phyloP scores from a whole-genome alignment of 2,888 invertebrate genomes.

The Standfussiana lucernea region DNA sequence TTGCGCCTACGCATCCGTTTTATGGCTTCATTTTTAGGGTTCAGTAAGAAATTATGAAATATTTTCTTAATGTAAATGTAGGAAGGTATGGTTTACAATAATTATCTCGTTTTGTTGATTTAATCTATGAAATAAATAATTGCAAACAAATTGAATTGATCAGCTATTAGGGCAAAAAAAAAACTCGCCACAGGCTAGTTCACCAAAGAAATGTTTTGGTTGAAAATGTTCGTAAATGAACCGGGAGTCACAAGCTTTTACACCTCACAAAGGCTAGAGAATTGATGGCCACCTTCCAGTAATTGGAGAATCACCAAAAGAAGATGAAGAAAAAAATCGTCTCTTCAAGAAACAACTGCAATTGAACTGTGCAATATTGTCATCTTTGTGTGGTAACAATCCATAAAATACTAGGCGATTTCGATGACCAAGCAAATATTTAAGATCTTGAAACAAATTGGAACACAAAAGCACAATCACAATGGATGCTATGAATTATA shows the following conservation, averaged over 20 bases:
- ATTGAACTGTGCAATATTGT: neutral
- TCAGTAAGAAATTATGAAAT: slow-evolving; percentile 21
- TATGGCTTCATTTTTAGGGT: slow-evolving; percentile 64
- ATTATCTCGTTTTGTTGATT: neutral
- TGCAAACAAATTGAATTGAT: neutral
- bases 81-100: neutral
- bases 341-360: neutral
- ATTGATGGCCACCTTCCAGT: neutral
- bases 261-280: neutral
- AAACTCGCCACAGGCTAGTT: neutral
- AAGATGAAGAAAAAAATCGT: neutral
- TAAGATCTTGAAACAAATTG: neutral
- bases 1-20: slow-evolving; percentile 75
- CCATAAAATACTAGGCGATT: neutral
- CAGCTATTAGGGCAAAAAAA: neutral
- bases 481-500: slow-evolving; percentile 11
- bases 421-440: neutral
- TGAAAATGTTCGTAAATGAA: neutral
- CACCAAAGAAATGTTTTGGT: neutral
- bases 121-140: neutral
- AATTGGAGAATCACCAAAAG: neutral
- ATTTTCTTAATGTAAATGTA: neutral
- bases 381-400: neutral
- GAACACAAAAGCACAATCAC: slow-evolving; percentile 8
- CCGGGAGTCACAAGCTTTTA: neutral